phyloP scores from a whole-genome alignment of 1,140 invertebrate genomes.

The Drosophila cardini region DNA sequence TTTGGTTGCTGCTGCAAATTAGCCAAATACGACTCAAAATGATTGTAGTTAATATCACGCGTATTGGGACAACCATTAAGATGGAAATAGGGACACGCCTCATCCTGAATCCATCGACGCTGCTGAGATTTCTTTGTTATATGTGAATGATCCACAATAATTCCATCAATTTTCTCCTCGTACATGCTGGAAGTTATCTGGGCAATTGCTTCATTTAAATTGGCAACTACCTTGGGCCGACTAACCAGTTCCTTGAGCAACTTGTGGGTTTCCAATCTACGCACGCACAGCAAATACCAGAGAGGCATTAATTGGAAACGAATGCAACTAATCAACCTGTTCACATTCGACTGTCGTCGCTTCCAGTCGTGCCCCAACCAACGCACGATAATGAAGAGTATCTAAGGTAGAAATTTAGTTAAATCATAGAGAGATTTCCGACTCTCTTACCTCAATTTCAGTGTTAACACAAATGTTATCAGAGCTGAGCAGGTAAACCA shows the following conservation, averaged over 20 bases:
- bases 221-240: slow-evolving; percentile 4
- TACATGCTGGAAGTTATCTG: slow-evolving; percentile 51
- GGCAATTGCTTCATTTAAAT: slow-evolving; percentile 48
- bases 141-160: not conserved
- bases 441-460: slow-evolving; percentile 86
- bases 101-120: slow-evolving; percentile 54
- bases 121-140: not conserved
- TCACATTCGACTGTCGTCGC: slow-evolving; percentile 2
- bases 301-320: slow-evolving; percentile 56
- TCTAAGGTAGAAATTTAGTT: slow-evolving; percentile 13
- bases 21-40: slow-evolving; percentile 82
- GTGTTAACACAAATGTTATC: slow-evolving; percentile 89
- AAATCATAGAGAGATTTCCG: not conserved
- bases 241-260: slow-evolving; percentile 33
- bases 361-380: slow-evolving; percentile 62
- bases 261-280: slow-evolving; percentile 39
- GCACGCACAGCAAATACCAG: slow-evolving; percentile 63
- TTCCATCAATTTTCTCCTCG: not conserved
- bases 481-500: slow-evolving; percentile 88
- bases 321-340: slow-evolving; percentile 39
- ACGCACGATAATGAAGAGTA: slow-evolving; percentile 52
- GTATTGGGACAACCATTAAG: slow-evolving; percentile 44
- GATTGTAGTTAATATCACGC: slow-evolving; percentile 41
- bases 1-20: slow-evolving; percentile 31
- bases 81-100: slow-evolving; percentile 52